Base-by-base conservation (phyloP, 53 echinoderm and acorn worm genomes). In the Luidia sarsii region DNA sequence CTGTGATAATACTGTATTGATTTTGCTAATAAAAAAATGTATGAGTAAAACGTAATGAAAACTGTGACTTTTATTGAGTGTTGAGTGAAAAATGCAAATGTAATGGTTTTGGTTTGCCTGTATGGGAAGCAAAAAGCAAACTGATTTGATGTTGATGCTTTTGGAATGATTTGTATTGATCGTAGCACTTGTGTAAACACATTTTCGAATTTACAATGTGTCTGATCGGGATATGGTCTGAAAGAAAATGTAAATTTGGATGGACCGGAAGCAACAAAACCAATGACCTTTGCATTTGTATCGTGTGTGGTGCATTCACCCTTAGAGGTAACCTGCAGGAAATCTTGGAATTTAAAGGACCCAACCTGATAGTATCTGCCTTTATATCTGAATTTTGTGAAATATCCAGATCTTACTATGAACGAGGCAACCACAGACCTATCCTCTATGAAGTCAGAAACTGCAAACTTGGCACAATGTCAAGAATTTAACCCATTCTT, bases 351-450 rank as follows among this genome's bases (percentile, higher is more conserved):
- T 43, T 77, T 74, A 21, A 61, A 77, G 77, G 61, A 60, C 60
- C 57, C 77, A 61, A 77, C 61, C 48, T 77, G 77, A 77, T 77
- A 77, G 77, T 77, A 45, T 77, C 77, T 77, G 77, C 77, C 77
- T 77, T 77, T 77, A 60, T 77, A 60, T 77, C 77, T 61, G 77
- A 59, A 77, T 77, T 77, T 77, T 77, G 56, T 77, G 77, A 77
- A 77, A 77, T 77, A 77, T 77, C 77, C 77, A 77, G 77, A 77
- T 77, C 77, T 77, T 77, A 60, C 77, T 29, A 77, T 77, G 77
- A 77, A 77, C 77, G 77, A 46, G 77, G 77, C 77, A 27, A 48
- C 77, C 61, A 55, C 77, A 77, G 61, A 77, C 62, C 77, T 59
- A 77, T 59, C 77, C 77, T 77, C 77, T 15, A 62, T 60, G 60